These are phyloP conservation scores for Otus sunia DNA, from an alignment of 2,113 vertebrate genomes.

Conservation along the genomic window DNA sequence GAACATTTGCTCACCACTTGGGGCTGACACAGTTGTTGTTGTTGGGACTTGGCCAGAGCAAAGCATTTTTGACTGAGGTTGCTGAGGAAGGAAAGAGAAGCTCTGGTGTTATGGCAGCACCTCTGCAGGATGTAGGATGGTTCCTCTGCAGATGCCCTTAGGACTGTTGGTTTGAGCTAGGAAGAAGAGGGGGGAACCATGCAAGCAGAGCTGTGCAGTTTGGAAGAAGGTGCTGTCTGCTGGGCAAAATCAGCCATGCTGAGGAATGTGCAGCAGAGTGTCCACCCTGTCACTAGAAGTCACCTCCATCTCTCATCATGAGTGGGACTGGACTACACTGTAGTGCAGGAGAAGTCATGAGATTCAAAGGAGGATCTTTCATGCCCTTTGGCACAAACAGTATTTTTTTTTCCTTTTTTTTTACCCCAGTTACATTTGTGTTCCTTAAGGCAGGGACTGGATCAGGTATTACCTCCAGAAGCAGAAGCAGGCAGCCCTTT, in stretches of 20 bases:
- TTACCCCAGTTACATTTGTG: not conserved
- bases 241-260: not conserved
- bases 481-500: not conserved
- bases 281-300: fast-evolving
- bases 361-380: not conserved
- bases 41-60: not conserved
- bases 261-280: not conserved
- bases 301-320: not conserved
- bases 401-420: fast-evolving
- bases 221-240: not conserved
- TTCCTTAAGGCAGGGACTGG: not conserved
- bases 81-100: not conserved
- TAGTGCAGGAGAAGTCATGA: not conserved
- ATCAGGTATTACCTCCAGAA: not conserved
- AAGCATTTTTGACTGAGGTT: not conserved
- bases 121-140: not conserved
- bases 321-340: not conserved
- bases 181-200: not conserved
- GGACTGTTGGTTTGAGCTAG: not conserved
- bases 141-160: not conserved
- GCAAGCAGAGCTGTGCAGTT: not conserved
- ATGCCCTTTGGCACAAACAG: not conserved
- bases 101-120: not conserved
- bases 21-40: not conserved
- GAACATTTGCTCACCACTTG: not conserved